Evolutionary conservation across 2,797 vertebrate species (phyloP).

Genomic region (Petrocephalus schoutedeni): DNA sequence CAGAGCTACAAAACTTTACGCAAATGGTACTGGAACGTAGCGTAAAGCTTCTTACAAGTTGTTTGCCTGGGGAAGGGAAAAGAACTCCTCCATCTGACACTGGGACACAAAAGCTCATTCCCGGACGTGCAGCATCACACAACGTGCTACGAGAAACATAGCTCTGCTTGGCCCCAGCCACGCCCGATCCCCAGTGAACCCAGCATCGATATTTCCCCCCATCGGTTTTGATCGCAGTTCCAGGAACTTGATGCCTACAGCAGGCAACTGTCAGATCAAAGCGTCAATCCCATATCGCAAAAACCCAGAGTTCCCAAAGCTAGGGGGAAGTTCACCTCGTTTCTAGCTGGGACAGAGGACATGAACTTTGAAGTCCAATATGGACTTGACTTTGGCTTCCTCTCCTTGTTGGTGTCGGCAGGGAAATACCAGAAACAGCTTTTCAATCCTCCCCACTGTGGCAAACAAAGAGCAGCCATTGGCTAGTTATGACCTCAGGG

Average conservation of each 20-base stretch:
- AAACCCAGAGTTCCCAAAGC: background rate
- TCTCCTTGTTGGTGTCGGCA: background rate
- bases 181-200: background rate
- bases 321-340: background rate
- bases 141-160: background rate
- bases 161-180: background rate
- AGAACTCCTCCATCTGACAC: background rate
- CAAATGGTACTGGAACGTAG: background rate
- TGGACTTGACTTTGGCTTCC: background rate
- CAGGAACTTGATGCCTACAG: background rate
- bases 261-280: background rate
- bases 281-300: background rate
- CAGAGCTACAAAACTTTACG: background rate
- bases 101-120: background rate
- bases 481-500: background rate
- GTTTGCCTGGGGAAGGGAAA: background rate
- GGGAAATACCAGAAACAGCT: constrained; percentile 2
- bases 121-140: background rate
- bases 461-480: background rate
- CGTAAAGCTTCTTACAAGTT: background rate
- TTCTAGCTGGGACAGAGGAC: background rate
- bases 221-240: background rate
- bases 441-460: background rate
- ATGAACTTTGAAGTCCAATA: background rate
- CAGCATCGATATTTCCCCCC: background rate